phyloP scores from a whole-genome alignment of 2,888 invertebrate genomes.

The Folsomia manolachei region DNA sequence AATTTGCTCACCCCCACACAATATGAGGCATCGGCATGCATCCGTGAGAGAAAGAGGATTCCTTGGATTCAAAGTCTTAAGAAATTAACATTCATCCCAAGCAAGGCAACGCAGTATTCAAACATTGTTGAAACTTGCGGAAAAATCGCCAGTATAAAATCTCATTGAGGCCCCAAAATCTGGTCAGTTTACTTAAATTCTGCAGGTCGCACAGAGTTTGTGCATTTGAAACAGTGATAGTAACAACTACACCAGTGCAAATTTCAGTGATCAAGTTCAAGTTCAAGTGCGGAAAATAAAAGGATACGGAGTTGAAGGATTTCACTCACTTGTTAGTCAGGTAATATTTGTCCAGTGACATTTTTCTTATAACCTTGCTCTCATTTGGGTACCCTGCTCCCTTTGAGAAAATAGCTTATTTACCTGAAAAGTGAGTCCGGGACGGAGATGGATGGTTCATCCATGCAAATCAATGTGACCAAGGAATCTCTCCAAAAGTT shows the following conservation, averaged over 20 bases:
- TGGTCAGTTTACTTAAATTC: constrained; percentile 45
- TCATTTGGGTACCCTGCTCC: neutral
- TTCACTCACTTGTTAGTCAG: neutral
- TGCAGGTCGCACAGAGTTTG: constrained; percentile 22
- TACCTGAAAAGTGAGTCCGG: too few species aligned
- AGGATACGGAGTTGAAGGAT: neutral
- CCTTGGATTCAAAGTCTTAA: too few species aligned
- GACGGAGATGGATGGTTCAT: too few species aligned
- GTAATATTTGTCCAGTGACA: neutral
- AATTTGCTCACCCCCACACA: neutral
- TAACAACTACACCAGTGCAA: too few species aligned
- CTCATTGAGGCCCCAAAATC: constrained; percentile 49
- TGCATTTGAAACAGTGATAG: too few species aligned
- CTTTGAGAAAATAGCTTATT: too few species aligned
- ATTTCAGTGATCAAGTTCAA: too few species aligned
- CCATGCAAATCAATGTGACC: too few species aligned
- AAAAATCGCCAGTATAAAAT: constrained; percentile 52
- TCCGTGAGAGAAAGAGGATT: too few species aligned
- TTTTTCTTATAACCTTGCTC: neutral
- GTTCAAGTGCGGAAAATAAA: too few species aligned
- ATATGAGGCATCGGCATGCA: neutral
- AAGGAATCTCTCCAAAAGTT: too few species aligned
- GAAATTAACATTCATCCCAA: too few species aligned
- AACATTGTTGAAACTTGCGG: constrained; percentile 25
- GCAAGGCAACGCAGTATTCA: neutral